Evolutionary conservation across 2,113 vertebrate genomes (phyloP).

Genomic region (Myanophis thanlyinensis): DNA sequence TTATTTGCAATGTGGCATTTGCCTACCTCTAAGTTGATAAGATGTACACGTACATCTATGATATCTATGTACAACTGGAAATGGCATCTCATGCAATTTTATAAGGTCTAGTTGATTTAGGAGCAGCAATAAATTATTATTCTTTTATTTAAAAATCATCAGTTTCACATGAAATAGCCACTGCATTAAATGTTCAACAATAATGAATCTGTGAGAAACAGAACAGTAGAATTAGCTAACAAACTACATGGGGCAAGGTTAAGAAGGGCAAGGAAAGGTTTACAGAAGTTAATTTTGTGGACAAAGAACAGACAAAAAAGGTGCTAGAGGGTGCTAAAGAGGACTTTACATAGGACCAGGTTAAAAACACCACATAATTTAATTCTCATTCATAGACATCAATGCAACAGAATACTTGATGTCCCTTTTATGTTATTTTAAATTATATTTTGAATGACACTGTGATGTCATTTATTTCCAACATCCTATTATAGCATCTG

Average conservation of each 20-base stretch:
- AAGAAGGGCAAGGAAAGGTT: not conserved
- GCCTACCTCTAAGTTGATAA: not conserved
- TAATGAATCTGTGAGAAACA: not conserved
- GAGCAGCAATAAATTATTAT: not conserved
- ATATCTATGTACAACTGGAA: not conserved
- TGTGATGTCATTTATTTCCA: not conserved
- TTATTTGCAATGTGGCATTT: not conserved
- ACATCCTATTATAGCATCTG: constrained; percentile 3
- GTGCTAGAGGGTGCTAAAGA: not conserved
- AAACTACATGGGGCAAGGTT: not conserved
- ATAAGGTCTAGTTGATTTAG: not conserved
- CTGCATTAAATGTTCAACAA: not conserved
- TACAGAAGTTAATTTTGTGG: not conserved
- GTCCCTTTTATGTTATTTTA: not conserved
- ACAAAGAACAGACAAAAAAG: not conserved
- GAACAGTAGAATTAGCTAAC: not conserved
- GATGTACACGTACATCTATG: too few relatives aligned
- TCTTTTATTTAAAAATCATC: not conserved
- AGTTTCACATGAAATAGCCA: not conserved
- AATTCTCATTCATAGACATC: not conserved
- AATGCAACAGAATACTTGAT: not conserved
- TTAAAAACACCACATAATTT: not conserved
- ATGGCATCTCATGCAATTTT: not conserved
- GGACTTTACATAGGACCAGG: not conserved
- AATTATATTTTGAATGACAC: constrained; percentile 9